phyloP scores from a whole-genome alignment of 2,113 vertebrate genomes.

The mouse (Mus musculus) region DNA sequence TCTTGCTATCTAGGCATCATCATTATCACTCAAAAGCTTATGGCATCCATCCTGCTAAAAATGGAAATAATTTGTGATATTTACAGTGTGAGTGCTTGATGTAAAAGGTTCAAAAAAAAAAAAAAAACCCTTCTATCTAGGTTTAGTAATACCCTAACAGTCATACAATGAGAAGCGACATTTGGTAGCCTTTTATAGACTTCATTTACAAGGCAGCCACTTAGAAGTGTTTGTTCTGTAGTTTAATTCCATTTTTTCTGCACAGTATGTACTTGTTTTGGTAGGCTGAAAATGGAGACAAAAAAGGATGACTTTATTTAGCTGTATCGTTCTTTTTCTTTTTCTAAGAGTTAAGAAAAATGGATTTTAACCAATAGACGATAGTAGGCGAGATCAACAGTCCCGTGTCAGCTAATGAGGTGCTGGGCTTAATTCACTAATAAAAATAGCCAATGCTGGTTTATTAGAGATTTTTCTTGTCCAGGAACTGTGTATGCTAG shows the following conservation, averaged over 20 bases:
- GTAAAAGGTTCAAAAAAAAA: constrained; percentile 74
- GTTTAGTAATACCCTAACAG: constrained; percentile 81
- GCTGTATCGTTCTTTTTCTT: constrained; percentile 75
- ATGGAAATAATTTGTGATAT: constrained; percentile 80
- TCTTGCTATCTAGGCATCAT: not conserved
- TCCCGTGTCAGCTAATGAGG: constrained; percentile 28
- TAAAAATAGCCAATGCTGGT: constrained; percentile 24
- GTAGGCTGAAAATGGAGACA: constrained; percentile 82
- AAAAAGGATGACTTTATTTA: constrained; percentile 83
- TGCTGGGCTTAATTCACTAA: constrained; percentile 39
- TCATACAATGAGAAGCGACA: constrained; percentile 81
- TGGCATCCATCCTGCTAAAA: constrained; percentile 72
- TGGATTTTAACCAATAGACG: constrained; percentile 73
- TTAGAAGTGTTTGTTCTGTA: constrained; percentile 81
- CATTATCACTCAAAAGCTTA: constrained; percentile 8
- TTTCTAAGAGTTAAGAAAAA: constrained; percentile 75
- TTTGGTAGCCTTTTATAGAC: constrained; percentile 84
- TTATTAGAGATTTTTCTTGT: constrained; percentile 26
- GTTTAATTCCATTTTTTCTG: constrained; percentile 77
- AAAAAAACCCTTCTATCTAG: constrained; percentile 62
- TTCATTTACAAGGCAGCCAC: constrained; percentile 83
- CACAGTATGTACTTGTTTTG: constrained; percentile 85
- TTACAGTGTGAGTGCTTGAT: constrained; percentile 75
- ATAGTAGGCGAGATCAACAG: constrained; percentile 37
- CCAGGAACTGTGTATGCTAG: constrained; percentile 18